phyloP scores from a whole-genome alignment of 1,140 invertebrate species.

The Planococcus citri region DNA sequence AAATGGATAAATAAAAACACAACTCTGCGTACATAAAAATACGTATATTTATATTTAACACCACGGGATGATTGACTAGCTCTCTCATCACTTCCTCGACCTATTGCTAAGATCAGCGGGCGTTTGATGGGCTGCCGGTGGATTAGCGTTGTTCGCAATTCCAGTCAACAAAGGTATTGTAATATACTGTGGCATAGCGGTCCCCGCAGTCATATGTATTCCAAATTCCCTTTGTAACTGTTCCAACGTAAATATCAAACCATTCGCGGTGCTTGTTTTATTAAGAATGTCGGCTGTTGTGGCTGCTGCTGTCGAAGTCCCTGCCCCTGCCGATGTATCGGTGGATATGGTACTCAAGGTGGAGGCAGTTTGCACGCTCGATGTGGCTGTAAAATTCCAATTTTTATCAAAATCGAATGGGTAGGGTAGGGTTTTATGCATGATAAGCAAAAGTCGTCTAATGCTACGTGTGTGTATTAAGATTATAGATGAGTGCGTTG shows the following conservation, averaged over 20 bases:
- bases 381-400: not conserved
- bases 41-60: no score
- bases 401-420: no score
- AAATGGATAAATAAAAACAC: no score
- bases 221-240: conserved; percentile 3
- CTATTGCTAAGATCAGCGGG: conserved; percentile 24
- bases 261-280: not conserved
- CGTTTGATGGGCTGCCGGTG: conserved; percentile 24
- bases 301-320: no score
- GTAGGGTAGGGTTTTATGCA: no score
- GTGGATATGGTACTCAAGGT: no score
- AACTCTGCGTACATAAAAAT: no score
- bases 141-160: conserved; percentile 14
- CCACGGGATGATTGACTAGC: not conserved
- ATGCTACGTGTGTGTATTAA: no score
- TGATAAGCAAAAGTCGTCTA: no score
- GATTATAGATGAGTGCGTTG: no score
- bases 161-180: conserved; percentile 10
- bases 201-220: not conserved
- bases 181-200: not conserved
- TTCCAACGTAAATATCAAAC: conserved; percentile 1
- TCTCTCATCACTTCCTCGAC: not conserved
- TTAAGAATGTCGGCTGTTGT: not conserved
- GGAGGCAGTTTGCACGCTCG: no score
- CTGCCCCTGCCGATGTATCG: no score